A percentile compares a stretch with the other conserved stretches of the same genome.
Conservation (phyloP, 2,888 invertebrate species). For the Lasioglossum figueresi region DNA sequence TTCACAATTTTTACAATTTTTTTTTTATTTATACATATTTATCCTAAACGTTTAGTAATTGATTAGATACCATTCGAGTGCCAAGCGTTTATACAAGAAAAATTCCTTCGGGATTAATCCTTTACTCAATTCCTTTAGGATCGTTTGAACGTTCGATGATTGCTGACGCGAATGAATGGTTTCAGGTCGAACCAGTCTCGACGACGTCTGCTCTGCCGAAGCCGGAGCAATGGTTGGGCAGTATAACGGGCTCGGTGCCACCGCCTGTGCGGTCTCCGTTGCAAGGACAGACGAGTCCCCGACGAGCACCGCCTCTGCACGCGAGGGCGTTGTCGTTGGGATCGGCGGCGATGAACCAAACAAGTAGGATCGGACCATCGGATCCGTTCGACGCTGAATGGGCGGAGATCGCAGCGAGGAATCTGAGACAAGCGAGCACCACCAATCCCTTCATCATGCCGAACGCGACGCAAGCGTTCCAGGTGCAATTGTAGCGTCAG, state of each 20-base stretch:
- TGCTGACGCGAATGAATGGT: neutral
- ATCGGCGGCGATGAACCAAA: slow-evolving; percentile 81
- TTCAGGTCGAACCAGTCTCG: slow-evolving; percentile 82
- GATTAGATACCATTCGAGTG: no score
- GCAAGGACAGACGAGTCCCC: slow-evolving; percentile 76
- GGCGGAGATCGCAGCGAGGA: slow-evolving; percentile 88
- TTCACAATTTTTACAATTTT: no score
- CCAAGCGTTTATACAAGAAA: no score
- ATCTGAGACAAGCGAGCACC: slow-evolving; percentile 84
- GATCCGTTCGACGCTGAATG: slow-evolving; percentile 95
- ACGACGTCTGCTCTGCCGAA: slow-evolving; percentile 87
- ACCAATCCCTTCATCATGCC: slow-evolving; percentile 87
- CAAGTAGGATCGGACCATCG: slow-evolving; percentile 74
- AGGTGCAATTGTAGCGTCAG: slow-evolving; percentile 86
- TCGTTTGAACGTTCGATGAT: neutral
- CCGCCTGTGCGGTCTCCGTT: slow-evolving; percentile 77
- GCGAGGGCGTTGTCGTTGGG: slow-evolving; percentile 85
- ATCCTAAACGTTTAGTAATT: no score
- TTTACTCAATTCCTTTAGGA: no score
- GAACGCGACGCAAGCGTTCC: slow-evolving; percentile 86
- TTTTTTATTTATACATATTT: no score
- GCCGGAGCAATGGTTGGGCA: slow-evolving; percentile 93
- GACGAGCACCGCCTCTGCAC: slow-evolving; percentile 86
- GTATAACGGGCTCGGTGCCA: slow-evolving; percentile 87
- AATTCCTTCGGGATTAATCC: no score